Evolutionary conservation across 2,888 invertebrate genomes (phyloP).

Genomic region (Protodeltote pygarga): DNA sequence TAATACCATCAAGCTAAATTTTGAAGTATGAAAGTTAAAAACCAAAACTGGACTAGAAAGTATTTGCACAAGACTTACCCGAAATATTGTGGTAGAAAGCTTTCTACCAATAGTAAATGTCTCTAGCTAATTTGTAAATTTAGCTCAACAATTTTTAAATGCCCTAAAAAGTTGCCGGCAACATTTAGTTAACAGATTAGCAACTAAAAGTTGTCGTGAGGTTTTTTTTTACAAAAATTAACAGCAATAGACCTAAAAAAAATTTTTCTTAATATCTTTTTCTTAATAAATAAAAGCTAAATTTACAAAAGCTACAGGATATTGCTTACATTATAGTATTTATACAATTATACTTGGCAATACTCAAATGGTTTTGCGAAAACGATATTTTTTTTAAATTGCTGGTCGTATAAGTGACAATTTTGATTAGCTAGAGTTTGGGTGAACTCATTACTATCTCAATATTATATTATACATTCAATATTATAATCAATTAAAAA

Average conservation of each 20-base stretch:
- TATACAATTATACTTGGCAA: constrained; percentile 36
- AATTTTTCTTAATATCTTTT: neutral
- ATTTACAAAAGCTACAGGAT: constrained; percentile 39
- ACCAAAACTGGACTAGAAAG: constrained; percentile 38
- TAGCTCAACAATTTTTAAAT: neutral
- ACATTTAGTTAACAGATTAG: no score
- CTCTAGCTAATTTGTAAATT: constrained; percentile 33
- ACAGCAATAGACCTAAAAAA: neutral
- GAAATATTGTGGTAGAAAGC: constrained; percentile 33
- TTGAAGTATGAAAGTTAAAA: no score
- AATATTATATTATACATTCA: no score
- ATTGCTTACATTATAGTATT: constrained; percentile 40
- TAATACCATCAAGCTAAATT: no score
- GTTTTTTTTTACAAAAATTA: neutral
- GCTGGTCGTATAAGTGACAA: constrained; percentile 44
- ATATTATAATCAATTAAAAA: no score
- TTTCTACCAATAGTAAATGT: constrained; percentile 36
- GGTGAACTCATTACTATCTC: constrained; percentile 38
- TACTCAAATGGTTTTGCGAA: constrained; percentile 25
- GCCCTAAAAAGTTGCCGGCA: no score
- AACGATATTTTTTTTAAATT: constrained; percentile 13
- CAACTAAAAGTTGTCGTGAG: no score
- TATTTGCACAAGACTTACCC: constrained; percentile 36
- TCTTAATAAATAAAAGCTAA: neutral
- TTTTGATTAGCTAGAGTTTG: constrained; percentile 37